Base-by-base conservation (phyloP, 2,888 invertebrate species). In the Sesamia inferens region DNA sequence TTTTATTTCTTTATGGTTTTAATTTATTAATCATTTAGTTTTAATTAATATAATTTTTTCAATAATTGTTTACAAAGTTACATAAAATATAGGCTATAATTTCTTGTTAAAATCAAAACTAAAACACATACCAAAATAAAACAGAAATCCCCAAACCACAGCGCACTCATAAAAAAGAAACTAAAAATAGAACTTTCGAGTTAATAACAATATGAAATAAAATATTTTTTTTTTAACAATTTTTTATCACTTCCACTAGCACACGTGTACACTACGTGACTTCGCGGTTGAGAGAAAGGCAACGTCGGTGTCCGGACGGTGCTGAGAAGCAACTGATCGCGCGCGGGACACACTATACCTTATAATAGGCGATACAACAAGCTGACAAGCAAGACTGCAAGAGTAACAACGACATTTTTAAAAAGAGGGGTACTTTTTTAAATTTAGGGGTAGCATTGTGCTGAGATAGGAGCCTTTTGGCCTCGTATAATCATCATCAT, bases 281-380 rank as follows among this genome's bases (percentile, higher is more conserved):
- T 62, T 54, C 47, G 64, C 76, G 79, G n/a, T 14, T n/a, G 31
- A 54, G 55, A 22, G 51, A 77, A 51, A 64, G 48, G 59, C 16
- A 16, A 24, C 80, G 80, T 81, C 74, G 14, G 4, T 39, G 0
- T 14, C 14, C 70, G 64, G 14, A 31, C 64, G 58, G 2, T 19
- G 82, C 64, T 19, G 42, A 39, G 16, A 44, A 67, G 31, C 42
- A 61, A 81, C 80, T 81, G 78, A 68, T 10, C 61, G 78, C 73
- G 73, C 70, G 67, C 61, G 66, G 19, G 24, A n/a, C 3, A 0
- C 2, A 0, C 19, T 6, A 13, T 55, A 24, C 16, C 67, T 74
- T 81, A 59, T 78, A 77, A 70, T 57, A 68, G 11, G 22, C 31
- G 1, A 31, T 31, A 31, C 31, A 31, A 31, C 42, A 57, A 47